A percentile compares a stretch with the other conserved stretches of the same genome.
Conservation (phyloP, 2,113 vertebrate species). For the Phalacrocorax carbo region DNA sequence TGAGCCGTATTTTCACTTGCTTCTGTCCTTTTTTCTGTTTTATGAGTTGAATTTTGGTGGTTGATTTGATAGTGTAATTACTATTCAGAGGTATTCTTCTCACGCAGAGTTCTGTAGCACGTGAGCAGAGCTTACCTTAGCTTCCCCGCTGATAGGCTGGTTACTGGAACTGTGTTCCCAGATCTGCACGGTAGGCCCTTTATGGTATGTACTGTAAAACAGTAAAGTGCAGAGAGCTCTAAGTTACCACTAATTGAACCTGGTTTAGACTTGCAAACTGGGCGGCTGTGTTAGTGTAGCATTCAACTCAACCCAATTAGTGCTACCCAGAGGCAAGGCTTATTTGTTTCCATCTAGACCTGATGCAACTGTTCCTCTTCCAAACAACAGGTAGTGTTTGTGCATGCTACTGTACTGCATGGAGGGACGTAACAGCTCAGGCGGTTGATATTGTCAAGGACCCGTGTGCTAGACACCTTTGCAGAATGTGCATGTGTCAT, state of each 20-base stretch:
- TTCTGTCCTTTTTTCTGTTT: not conserved
- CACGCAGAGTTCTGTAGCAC: not conserved
- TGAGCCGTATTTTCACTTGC: not conserved
- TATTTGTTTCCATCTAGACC: not conserved
- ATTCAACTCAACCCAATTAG: not conserved
- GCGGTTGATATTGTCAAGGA: not conserved
- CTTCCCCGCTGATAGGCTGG: not conserved
- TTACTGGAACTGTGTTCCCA: not conserved
- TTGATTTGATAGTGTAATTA: not conserved
- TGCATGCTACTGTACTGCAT: fast-evolving
- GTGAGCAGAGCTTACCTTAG: not conserved
- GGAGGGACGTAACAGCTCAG: not conserved
- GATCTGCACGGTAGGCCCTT: no score
- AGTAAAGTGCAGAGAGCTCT: not conserved
- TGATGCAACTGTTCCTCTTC: not conserved
- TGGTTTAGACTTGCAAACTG: not conserved
- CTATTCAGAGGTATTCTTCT: not conserved
- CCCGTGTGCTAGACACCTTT: not conserved
- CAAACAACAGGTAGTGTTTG: not conserved
- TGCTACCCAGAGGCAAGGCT: not conserved
- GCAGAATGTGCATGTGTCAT: not conserved
- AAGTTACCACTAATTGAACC: not conserved
- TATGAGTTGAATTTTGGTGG: not conserved
- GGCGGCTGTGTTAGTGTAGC: not conserved
- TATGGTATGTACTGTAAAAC: not conserved